Base-by-base conservation (phyloP, 2,797 vertebrate species). In the Chrosomus eos region DNA sequence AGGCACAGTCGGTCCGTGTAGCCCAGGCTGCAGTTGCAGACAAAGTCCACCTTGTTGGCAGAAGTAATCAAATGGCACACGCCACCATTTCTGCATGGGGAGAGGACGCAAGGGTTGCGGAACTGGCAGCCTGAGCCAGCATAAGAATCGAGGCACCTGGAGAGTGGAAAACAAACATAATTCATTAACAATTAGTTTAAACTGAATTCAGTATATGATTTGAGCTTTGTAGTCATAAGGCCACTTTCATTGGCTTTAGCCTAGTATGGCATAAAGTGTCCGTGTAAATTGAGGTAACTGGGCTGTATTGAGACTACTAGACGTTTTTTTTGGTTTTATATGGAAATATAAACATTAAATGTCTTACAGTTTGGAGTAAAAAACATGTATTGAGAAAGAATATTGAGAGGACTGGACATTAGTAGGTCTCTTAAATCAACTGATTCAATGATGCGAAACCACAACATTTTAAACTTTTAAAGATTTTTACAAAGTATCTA, bases 1-100 rank as follows among this genome's bases (percentile, higher is more conserved):
- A 95, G 90, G 92, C 98, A 99, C 14, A 92, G 94, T 38, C 89
- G 92, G 86, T 96, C 97, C 0, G 92, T 94, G 95, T 91, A 99
- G 88, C 97, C 98, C 83, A 94, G 89, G 40, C 33, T 95, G 91
- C 98, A 99, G 75, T 85, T 89, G 72, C 97, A 99, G 90, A 82
- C 85, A 74, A 94, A 97, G 87, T 96, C 95, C 70, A 92, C 94
- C 0, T 81, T 85, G 87, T 92, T 92, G 0, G 92, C 94, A 0
- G 80, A 95, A 64, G 91, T 80, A 2, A 94, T 80, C 0, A 90
- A 71, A 0, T 55, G 94, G 92, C 94, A 95, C 1, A 71, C 28
- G 86, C 90, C 94, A 0, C 90, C 92, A 13, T 95, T 94, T 88
- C 53, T 80, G 90, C 95, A 95, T 2, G 89, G 88, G 8, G 23